Conservation (phyloP, 23 tunicate genomes). For the Styela plicata region DNA sequence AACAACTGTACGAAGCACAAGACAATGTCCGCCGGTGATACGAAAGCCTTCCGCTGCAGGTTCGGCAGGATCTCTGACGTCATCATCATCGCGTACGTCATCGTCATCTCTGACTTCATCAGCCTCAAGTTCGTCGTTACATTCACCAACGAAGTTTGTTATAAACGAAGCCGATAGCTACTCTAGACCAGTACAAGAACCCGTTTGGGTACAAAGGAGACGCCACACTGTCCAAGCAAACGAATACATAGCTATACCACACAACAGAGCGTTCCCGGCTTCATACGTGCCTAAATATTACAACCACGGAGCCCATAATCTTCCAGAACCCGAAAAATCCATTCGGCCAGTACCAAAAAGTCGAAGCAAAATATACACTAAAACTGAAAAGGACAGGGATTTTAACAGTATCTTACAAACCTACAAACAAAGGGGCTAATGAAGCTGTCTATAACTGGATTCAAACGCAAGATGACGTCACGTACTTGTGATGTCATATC, state of each 20-base stretch:
- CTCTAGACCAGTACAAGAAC: not conserved
- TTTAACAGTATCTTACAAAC: conserved; percentile 45
- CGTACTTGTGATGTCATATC: conserved; percentile 49
- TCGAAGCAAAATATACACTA: not conserved
- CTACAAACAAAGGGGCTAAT: conserved; percentile 22
- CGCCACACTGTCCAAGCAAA: not conserved
- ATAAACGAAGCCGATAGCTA: conserved; percentile 21
- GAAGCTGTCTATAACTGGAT: conserved; percentile 52
- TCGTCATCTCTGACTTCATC: conserved; percentile 33
- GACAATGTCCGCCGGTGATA: conserved; percentile 1
- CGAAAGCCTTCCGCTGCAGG: not conserved
- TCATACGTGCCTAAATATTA: not conserved
- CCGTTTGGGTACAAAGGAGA: conserved; percentile 19
- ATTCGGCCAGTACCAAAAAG: conserved; percentile 2
- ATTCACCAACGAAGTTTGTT: conserved; percentile 21
- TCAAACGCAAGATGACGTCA: conserved; percentile 73
- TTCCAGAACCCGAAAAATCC: not conserved
- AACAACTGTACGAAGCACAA: conserved; percentile 1
- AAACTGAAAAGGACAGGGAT: conserved; percentile 16
- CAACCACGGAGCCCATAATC: conserved; percentile 5
- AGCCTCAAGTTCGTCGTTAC: conserved; percentile 28
- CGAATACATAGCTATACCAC: not conserved
- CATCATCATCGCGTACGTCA: conserved; percentile 29
- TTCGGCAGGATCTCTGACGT: conserved; percentile 5
- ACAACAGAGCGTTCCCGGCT: not conserved